These are phyloP conservation scores for Ornithoptera alexandrae DNA, from an alignment of 2,888 invertebrate genomes.

Conservation along the genomic window DNA sequence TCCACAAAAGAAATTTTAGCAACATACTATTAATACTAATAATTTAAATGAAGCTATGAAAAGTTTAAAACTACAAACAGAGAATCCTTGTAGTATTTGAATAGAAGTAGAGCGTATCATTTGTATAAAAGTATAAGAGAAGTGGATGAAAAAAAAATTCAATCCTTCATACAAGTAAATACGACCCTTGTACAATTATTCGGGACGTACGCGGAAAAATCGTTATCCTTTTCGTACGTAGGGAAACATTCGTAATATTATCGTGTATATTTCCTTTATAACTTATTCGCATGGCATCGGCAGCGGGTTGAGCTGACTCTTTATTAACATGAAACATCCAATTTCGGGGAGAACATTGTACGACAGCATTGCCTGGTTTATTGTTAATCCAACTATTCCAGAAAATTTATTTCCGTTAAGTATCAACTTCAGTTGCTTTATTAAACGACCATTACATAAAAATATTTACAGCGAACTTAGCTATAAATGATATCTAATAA, in stretches of 20 bases:
- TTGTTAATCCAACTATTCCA: slow-evolving; percentile 67
- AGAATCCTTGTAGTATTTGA: too few relatives aligned
- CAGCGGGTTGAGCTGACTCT: slow-evolving; percentile 41
- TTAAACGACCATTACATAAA: too few relatives aligned
- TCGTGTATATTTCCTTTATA: slow-evolving; percentile 49
- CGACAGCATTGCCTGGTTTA: slow-evolving; percentile 61
- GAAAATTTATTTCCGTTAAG: slow-evolving; percentile 30
- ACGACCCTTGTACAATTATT: slow-evolving; percentile 32
- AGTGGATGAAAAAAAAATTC: slow-evolving; percentile 13
- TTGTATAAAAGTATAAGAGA: slow-evolving; percentile 1
- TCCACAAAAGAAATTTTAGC: too few relatives aligned
- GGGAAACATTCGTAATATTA: slow-evolving; percentile 44
- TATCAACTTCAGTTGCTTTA: background rate
- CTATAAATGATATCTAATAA: too few relatives aligned
- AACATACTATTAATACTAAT: too few relatives aligned
- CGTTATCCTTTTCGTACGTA: slow-evolving; percentile 35
- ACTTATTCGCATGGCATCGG: slow-evolving; percentile 43
- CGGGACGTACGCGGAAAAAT: slow-evolving; percentile 34
- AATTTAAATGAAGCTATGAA: too few relatives aligned
- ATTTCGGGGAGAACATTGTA: slow-evolving; percentile 55
- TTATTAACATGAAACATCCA: slow-evolving; percentile 59
- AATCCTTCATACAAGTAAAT: slow-evolving; percentile 17
- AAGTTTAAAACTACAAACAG: too few relatives aligned
- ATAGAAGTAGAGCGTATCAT: background rate
- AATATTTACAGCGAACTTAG: too few relatives aligned